Evolutionary conservation across 2,797 vertebrate species (phyloP).

Genomic region (Rhodeus uyekii): DNA sequence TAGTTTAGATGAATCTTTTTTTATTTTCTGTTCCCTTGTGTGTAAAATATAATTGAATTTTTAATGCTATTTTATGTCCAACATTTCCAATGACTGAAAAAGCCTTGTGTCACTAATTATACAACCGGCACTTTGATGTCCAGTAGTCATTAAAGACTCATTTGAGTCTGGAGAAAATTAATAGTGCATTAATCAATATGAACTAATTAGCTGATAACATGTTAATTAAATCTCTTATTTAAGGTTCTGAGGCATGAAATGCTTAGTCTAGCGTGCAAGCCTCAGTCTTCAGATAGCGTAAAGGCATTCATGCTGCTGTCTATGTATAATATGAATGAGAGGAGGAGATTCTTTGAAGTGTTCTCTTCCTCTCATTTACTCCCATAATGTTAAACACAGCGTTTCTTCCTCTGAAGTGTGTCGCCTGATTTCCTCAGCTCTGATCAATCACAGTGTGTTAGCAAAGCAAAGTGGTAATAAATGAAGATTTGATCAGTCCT

Average conservation of each 20-base stretch:
- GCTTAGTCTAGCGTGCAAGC: conserved; percentile 63
- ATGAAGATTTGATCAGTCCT: conserved; percentile 63
- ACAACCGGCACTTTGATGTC: conserved; percentile 70
- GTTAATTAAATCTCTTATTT: conserved; percentile 81
- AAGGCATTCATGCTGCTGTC: conserved; percentile 12
- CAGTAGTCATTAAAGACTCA: conserved; percentile 70
- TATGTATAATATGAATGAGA: neutral
- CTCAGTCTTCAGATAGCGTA: conserved; percentile 26
- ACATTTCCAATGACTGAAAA: conserved; percentile 27
- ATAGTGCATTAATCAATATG: conserved; percentile 80
- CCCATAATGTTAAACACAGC: neutral
- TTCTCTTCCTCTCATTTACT: conserved; percentile 9
- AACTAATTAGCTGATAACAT: conserved; percentile 79
- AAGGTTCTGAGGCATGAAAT: conserved; percentile 74
- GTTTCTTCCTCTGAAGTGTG: conserved; percentile 25
- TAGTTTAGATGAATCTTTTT: neutral
- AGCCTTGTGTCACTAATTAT: conserved; percentile 68
- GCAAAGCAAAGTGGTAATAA: conserved; percentile 51
- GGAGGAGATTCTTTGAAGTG: neutral
- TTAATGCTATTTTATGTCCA: conserved; percentile 30
- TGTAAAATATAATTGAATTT: conserved; percentile 2
- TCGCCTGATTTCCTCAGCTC: conserved; percentile 47
- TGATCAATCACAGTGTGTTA: conserved; percentile 60
- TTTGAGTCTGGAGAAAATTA: conserved; percentile 73
- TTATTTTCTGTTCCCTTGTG: neutral